These are phyloP conservation scores for Clarias batrachus DNA, from an alignment of 2,113 vertebrate genomes.

Conservation along the genomic window DNA sequence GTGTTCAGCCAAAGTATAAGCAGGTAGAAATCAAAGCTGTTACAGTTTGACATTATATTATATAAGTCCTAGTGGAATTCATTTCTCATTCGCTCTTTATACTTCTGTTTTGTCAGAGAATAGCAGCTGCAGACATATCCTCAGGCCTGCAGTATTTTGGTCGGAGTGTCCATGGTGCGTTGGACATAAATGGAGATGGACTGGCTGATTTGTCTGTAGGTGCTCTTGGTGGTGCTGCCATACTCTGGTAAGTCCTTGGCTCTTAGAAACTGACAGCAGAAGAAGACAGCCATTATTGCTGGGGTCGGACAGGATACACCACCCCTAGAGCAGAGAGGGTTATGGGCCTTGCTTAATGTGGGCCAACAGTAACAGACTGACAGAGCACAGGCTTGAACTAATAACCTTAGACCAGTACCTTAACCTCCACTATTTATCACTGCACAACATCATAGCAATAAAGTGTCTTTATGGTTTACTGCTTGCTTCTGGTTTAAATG, in stretches of 20 bases:
- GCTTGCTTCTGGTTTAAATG: not conserved
- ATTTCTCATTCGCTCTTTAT: not conserved
- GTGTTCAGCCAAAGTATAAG: slow-evolving; percentile 75
- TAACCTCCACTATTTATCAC: not conserved
- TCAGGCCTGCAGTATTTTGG: slow-evolving; percentile 85
- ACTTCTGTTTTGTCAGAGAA: slow-evolving; percentile 69
- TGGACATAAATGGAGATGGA: slow-evolving; percentile 86
- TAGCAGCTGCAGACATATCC: slow-evolving; percentile 70
- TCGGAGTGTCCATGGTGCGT: slow-evolving; percentile 84
- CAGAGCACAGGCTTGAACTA: not conserved
- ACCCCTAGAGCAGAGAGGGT: not conserved
- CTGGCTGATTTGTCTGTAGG: slow-evolving; percentile 87
- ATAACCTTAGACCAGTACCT: not conserved
- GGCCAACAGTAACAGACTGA: not conserved
- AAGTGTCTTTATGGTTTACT: not conserved
- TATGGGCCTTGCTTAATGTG: not conserved
- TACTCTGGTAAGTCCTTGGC: slow-evolving; percentile 80
- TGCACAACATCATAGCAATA: not conserved
- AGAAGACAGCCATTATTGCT: not conserved
- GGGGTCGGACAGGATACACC: not conserved
- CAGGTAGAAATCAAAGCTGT: slow-evolving; percentile 74
- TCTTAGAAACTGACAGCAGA: not conserved
- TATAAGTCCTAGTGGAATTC: not conserved
- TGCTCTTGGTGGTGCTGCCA: slow-evolving; percentile 81
- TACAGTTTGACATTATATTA: not conserved